Base-by-base conservation (phyloP, 2,888 invertebrate genomes). In the Xestia c-nigrum region DNA sequence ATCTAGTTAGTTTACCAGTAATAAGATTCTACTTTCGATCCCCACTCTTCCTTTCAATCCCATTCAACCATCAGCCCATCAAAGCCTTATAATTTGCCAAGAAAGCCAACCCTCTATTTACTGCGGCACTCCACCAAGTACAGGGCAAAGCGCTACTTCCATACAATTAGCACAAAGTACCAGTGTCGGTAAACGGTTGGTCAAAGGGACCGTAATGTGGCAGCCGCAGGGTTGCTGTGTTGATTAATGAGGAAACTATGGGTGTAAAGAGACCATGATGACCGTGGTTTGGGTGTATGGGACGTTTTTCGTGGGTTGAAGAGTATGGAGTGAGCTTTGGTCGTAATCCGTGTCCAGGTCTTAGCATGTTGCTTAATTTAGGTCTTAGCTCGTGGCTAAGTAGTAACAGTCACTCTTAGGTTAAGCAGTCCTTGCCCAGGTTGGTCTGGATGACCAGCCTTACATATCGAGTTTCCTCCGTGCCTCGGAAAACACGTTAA, bases 221-320 rank as follows among this genome's bases (percentile, higher is more conserved):
- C 68, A 74, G 81, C 76, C 83, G 70, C 78, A 69, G 80, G 83
- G 85, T 84, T 74, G 40, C 59, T 68, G 66, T 63, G 57, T 83
- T 80, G 83, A 86, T 88, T 89, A 87, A 89, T 89, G 81, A 85
- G 84, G 69, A 82, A 84, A 83, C 80, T 85, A 85, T 67, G 80
- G 64, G 71, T 67, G 76, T 68, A 74, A 83, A 78, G 85, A 83
- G 83, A 85, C 82, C 85, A 78, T 81, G 68, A 80, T 77, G 83
- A 76, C 72, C 66, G 46, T 70, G 72, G 50, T 59, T 80, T 78
- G 70, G 65, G 46, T 12, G 43, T 64, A 43, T 64, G n/a, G 43
- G 64, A 43, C n/a, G 24, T 10, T 66, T 55, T 70, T 88, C 4
- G n/a, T 31, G 5, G n/a, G 66, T 10, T 77, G 40, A 16, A 0